Percentiles rank a stretch among this genome's conserved stretches.
phyloP scores from a whole-genome alignment of 2,797 vertebrate genomes.

The Leptatherina wallacei region DNA sequence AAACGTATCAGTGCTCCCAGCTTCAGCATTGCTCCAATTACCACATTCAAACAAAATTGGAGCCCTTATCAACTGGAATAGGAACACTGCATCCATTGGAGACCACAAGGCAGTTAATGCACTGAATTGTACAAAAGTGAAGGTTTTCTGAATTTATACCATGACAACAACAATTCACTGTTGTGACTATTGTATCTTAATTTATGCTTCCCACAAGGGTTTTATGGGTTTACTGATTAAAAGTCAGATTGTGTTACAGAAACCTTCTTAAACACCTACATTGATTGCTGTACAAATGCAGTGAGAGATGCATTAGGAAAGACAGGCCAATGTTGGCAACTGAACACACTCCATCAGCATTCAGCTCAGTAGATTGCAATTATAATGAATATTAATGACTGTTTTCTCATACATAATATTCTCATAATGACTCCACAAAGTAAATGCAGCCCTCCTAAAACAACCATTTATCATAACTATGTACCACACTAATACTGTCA shows the following conservation, averaged over 20 bases:
- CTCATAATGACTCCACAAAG: slow-evolving; percentile 84
- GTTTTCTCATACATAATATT: slow-evolving; percentile 85
- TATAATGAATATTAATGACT: slow-evolving; percentile 86
- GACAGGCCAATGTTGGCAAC: slow-evolving; percentile 53
- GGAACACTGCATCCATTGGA: slow-evolving; percentile 58
- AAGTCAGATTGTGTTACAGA: slow-evolving; percentile 53
- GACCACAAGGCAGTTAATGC: slow-evolving; percentile 34
- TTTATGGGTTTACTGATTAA: slow-evolving; percentile 34
- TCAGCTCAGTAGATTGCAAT: slow-evolving; percentile 80
- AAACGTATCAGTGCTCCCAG: slow-evolving; percentile 82
- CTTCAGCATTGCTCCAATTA: slow-evolving; percentile 86
- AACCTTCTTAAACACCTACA: slow-evolving; percentile 58
- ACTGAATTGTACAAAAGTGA: slow-evolving; percentile 42
- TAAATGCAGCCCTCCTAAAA: slow-evolving; percentile 82
- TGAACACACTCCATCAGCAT: slow-evolving; percentile 77
- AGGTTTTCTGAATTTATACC: slow-evolving; percentile 18
- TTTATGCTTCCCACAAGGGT: slow-evolving; percentile 37
- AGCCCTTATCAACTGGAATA: slow-evolving; percentile 70
- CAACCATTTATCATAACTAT: slow-evolving; percentile 85
- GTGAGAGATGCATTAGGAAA: slow-evolving; percentile 60
- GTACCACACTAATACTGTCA: slow-evolving; percentile 76
- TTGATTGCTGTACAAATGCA: slow-evolving; percentile 60
- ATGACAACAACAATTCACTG: slow-evolving; percentile 7
- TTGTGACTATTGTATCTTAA: slow-evolving; percentile 32
- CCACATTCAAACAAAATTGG: slow-evolving; percentile 79